Conservation (phyloP, 35 echinoderm and acorn worm species). For the Apostichopus japonicus region DNA sequence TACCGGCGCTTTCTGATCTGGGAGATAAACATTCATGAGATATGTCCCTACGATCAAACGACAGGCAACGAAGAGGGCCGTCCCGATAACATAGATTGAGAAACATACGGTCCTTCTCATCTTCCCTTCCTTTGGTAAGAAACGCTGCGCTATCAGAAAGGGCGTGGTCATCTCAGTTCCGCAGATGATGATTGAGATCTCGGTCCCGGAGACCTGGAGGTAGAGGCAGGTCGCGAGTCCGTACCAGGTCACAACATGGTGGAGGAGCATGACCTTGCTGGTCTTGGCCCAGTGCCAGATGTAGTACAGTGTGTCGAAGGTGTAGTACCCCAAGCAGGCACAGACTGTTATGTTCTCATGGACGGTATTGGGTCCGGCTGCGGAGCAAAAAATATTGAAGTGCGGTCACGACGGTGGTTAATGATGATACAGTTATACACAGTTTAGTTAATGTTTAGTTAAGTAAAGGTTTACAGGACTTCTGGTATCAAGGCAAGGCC, state of each 20-base stretch:
- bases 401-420: too few species aligned
- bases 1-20: not conserved
- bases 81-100: not conserved
- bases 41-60: not conserved
- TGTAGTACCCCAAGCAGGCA: not conserved
- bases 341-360: not conserved
- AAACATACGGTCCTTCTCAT: not conserved
- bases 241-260: not conserved
- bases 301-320: conserved; percentile 13
- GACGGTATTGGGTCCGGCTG: conserved; percentile 1
- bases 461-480: too few species aligned
- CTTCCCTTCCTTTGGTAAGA: not conserved
- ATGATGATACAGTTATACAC: too few species aligned
- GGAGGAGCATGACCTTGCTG: conserved; percentile 4
- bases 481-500: too few species aligned
- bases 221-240: not conserved
- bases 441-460: too few species aligned
- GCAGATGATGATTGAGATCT: not conserved
- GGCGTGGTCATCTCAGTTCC: not conserved
- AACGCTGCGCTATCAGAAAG: not conserved
- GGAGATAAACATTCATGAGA: not conserved
- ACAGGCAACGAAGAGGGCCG: not conserved
- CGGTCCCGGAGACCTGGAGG: not conserved
- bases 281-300: not conserved
- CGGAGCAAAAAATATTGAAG: not conserved